phyloP scores from a whole-genome alignment of 2,113 vertebrate genomes.

The Antechinus stuartii region DNA sequence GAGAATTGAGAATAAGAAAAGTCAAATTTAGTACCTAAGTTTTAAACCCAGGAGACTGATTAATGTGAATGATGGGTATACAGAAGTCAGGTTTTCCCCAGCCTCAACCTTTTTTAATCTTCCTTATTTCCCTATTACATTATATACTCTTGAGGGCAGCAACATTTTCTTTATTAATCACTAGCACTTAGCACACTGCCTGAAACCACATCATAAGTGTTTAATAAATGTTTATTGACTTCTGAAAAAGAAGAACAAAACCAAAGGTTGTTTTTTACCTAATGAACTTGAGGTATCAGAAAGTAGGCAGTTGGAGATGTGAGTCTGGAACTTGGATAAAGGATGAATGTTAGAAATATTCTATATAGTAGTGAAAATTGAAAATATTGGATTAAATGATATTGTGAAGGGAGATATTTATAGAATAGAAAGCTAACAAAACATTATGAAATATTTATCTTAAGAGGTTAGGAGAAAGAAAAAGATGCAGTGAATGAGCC shows the following conservation, averaged over 20 bases:
- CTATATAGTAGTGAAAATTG: background rate
- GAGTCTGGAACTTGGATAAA: too few species aligned
- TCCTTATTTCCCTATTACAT: background rate
- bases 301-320: background rate
- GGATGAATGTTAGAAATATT: background rate
- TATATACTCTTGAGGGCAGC: background rate
- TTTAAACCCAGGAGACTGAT: background rate
- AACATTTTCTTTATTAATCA: background rate
- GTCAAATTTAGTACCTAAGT: background rate
- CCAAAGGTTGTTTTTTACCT: background rate
- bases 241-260: background rate
- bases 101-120: background rate
- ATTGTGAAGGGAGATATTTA: background rate
- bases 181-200: background rate
- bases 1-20: background rate
- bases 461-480: background rate
- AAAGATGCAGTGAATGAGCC: background rate
- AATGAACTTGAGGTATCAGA: background rate
- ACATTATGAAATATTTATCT: background rate
- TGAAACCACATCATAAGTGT: background rate
- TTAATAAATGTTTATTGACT: background rate
- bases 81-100: background rate
- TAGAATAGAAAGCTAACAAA: background rate
- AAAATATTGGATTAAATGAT: background rate
- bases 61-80: background rate